Conservation (phyloP, 2,797 vertebrate species). For the Chaenodraco wilsoni region DNA sequence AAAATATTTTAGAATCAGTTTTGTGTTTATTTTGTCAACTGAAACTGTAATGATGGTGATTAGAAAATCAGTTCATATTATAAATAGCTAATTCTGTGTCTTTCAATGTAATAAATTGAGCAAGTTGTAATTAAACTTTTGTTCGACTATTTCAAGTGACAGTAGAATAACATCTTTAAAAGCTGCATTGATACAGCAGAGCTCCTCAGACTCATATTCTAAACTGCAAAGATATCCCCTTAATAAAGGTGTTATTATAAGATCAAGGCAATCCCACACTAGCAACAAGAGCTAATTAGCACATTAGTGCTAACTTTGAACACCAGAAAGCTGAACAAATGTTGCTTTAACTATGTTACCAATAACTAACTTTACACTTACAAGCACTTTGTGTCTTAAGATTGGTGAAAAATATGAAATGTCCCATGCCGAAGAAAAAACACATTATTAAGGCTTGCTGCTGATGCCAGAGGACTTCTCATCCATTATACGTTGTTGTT, state of each 20-base stretch:
- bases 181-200: too few species aligned
- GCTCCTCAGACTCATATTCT: too few species aligned
- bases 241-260: neutral
- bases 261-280: neutral
- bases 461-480: conserved; percentile 56
- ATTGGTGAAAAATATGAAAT: neutral
- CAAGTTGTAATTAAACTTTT: too few species aligned
- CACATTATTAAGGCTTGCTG: conserved; percentile 62
- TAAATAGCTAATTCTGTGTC: too few species aligned
- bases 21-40: too few species aligned
- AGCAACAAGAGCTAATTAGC: neutral
- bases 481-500: conserved; percentile 5
- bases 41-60: too few species aligned
- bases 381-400: neutral
- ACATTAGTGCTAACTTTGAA: neutral
- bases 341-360: neutral
- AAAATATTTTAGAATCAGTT: neutral
- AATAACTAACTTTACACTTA: neutral
- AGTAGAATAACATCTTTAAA: too few species aligned
- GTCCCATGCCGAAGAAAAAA: neutral
- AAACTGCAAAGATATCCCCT: neutral
- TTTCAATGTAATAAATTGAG: too few species aligned
- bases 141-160: too few species aligned
- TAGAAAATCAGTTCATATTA: too few species aligned
- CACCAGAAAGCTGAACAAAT: too few species aligned